These are phyloP conservation scores for Epirrita christyi DNA, from an alignment of 2,888 invertebrate species.

Conservation along the genomic window DNA sequence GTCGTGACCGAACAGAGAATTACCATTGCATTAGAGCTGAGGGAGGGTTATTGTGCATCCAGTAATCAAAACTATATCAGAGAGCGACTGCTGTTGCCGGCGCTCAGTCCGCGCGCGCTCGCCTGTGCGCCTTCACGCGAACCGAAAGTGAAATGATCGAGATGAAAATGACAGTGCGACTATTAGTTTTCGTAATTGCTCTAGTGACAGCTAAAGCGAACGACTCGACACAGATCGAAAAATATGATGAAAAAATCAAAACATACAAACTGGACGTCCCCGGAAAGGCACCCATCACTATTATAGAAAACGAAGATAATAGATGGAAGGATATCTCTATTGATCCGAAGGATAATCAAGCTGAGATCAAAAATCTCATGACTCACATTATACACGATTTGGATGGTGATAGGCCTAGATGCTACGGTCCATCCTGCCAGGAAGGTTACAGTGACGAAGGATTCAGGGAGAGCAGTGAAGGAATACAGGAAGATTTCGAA, in stretches of 20 bases:
- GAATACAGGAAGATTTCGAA: slow-evolving; percentile 83
- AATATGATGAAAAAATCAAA: slow-evolving; percentile 70
- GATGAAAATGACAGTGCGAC: slow-evolving; percentile 75
- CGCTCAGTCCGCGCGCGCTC: slow-evolving; percentile 75
- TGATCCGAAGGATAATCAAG: slow-evolving; percentile 52
- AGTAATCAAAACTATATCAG: slow-evolving; percentile 82
- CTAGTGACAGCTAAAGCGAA: slow-evolving; percentile 58
- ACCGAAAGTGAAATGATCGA: slow-evolving; percentile 73
- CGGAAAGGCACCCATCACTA: slow-evolving; percentile 83
- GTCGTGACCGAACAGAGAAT: slow-evolving; percentile 79
- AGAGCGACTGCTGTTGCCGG: slow-evolving; percentile 56
- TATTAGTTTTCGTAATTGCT: slow-evolving; percentile 61
- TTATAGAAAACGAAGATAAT: slow-evolving; percentile 76
- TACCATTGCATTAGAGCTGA: slow-evolving; percentile 77
- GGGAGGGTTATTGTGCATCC: slow-evolving; percentile 78
- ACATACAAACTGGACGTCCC: slow-evolving; percentile 84
- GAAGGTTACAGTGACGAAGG: slow-evolving; percentile 61
- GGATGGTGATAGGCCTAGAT: slow-evolving; percentile 64
- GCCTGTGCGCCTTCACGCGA: slow-evolving; percentile 68
- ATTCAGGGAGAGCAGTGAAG: slow-evolving; percentile 60
- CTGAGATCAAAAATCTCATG: slow-evolving; percentile 72
- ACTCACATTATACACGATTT: slow-evolving; percentile 73
- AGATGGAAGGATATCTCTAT: slow-evolving; percentile 55
- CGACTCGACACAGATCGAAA: slow-evolving; percentile 64
- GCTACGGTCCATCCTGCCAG: slow-evolving; percentile 79